Evolutionary conservation across 2,797 vertebrate species (phyloP).

Genomic region (Lindbergichthys nudifrons): DNA sequence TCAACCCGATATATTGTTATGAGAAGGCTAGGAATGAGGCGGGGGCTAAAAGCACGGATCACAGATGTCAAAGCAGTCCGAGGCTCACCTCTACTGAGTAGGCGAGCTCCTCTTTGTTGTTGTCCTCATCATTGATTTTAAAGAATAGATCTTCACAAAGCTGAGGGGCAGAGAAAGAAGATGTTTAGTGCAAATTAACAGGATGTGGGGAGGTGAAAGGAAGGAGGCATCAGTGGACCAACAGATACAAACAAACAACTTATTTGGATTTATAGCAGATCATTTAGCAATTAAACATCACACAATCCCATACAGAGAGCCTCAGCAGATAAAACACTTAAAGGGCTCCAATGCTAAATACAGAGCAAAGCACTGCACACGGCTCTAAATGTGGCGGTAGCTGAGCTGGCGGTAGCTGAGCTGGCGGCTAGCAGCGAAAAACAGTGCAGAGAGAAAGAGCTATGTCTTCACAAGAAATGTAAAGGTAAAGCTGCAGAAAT

Average conservation of each 20-base stretch:
- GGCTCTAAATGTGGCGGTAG: no score
- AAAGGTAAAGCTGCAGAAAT: background rate
- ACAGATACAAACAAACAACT: constrained; percentile 6
- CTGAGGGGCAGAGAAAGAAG: constrained; percentile 69
- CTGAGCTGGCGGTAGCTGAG: no score
- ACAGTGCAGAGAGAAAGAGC: background rate
- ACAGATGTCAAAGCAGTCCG: constrained; percentile 25
- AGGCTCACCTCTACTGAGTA: constrained; percentile 97
- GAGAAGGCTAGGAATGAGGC: constrained; percentile 4
- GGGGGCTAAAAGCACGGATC: constrained; percentile 24
- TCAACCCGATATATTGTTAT: constrained; percentile 4
- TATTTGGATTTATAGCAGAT: background rate
- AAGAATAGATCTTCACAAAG: constrained; percentile 98
- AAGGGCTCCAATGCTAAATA: no score
- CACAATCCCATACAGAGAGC: background rate
- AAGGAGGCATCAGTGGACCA: constrained; percentile 11
- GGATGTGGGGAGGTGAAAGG: constrained; percentile 35
- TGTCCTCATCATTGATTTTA: constrained; percentile 94
- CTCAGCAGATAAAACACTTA: background rate
- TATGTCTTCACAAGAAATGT: background rate
- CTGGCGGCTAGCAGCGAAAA: no score
- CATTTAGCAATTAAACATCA: background rate
- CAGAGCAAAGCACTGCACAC: no score
- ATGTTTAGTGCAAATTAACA: constrained; percentile 40
- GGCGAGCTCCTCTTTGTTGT: constrained; percentile 94